Evolutionary conservation across 2,797 vertebrate genomes (phyloP).

Genomic region (Tauraco hartlaubi): DNA sequence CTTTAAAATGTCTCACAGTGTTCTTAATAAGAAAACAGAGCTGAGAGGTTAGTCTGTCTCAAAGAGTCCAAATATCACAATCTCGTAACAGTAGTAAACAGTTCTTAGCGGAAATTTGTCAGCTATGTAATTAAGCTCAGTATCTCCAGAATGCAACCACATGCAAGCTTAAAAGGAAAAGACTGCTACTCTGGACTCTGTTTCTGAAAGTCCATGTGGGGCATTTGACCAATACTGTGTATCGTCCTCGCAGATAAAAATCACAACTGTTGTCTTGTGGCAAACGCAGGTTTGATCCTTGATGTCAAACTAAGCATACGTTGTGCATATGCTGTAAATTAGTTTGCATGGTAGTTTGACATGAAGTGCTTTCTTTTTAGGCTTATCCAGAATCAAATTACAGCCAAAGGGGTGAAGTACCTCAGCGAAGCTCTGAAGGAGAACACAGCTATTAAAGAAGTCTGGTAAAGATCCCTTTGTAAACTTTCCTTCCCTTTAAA

Average conservation of each 20-base stretch:
- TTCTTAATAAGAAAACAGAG: background rate
- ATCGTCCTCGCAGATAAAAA: background rate
- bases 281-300: background rate
- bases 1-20: background rate
- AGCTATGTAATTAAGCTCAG: background rate
- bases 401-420: slow-evolving; percentile 81
- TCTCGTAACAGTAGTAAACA: background rate
- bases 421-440: slow-evolving; percentile 83
- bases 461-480: slow-evolving; percentile 85
- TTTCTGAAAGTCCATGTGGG: background rate
- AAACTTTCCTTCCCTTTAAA: background rate
- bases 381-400: slow-evolving; percentile 91
- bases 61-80: background rate
- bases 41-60: background rate
- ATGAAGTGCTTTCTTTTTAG: slow-evolving; percentile 72
- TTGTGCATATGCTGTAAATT: background rate
- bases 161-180: background rate
- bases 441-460: slow-evolving; percentile 88
- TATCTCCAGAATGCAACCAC: background rate
- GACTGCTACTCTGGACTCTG: background rate
- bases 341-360: background rate
- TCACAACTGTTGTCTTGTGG: background rate
- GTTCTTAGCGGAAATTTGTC: background rate
- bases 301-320: fast-evolving
- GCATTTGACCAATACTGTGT: background rate